Conservation (phyloP, 2,888 invertebrate species). For the Cyclophora albipunctata region DNA sequence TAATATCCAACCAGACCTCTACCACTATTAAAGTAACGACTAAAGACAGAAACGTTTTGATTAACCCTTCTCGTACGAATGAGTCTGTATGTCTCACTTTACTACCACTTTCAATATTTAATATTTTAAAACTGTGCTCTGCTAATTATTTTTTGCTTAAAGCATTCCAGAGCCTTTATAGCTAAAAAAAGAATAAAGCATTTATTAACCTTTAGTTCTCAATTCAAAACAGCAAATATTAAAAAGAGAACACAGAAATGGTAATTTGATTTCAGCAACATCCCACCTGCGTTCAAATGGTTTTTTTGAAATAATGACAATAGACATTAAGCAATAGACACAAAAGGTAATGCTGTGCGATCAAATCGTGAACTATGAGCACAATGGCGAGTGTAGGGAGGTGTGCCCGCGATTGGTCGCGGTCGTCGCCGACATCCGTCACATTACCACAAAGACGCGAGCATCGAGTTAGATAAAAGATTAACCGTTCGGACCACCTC, state of each 20-base stretch:
- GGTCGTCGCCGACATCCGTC: conserved; percentile 33
- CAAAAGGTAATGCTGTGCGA: conserved; percentile 41
- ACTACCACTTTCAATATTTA: no score
- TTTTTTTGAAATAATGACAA: conserved; percentile 31
- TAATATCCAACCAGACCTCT: no score
- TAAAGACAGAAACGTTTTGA: no score
- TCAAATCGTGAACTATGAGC: conserved; percentile 26
- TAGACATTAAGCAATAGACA: conserved; percentile 41
- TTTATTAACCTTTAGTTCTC: no score
- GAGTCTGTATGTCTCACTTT: no score
- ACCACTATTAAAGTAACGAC: no score
- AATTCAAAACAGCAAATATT: no score
- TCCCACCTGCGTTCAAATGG: conserved; percentile 17
- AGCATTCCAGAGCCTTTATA: no score
- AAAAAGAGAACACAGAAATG: conserved; percentile 4
- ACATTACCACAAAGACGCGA: conserved; percentile 38
- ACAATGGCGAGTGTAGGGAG: conserved; percentile 30
- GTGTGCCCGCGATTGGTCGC: conserved; percentile 41
- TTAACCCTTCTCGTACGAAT: no score
- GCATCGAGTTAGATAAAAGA: conserved; percentile 40
- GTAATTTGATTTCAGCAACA: conserved; percentile 18
- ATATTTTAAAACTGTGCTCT: no score
- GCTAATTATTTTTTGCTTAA: no score
- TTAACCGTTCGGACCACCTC: conserved; percentile 53
- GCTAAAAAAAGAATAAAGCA: no score